These are phyloP conservation scores for Oryzias celebensis DNA, from an alignment of 2,113 vertebrate species.

Conservation along the genomic window DNA sequence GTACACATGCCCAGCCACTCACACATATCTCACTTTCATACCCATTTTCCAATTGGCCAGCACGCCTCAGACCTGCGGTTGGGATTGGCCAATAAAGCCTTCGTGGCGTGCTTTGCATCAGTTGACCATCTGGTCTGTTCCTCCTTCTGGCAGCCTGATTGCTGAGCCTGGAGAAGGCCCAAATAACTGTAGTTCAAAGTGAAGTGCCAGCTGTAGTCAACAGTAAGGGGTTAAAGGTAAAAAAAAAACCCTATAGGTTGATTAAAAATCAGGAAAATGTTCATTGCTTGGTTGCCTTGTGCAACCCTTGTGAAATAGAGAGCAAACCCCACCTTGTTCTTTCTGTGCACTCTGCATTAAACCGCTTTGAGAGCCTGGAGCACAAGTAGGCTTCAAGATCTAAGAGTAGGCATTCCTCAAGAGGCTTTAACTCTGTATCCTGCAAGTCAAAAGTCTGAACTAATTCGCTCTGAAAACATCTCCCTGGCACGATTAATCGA, in stretches of 20 bases:
- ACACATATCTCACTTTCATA: slow-evolving; percentile 36
- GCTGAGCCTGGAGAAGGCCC: slow-evolving; percentile 53
- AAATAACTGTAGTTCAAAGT: slow-evolving; percentile 42
- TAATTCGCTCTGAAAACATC: background rate
- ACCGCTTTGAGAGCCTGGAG: background rate
- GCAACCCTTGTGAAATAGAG: background rate
- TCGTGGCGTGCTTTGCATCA: slow-evolving; percentile 49
- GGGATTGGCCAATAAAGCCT: slow-evolving; percentile 59
- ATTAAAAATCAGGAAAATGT: slow-evolving; percentile 15
- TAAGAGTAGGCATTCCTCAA: slow-evolving; percentile 9
- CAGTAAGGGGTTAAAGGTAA: slow-evolving; percentile 49
- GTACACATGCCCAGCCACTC: slow-evolving; percentile 7
- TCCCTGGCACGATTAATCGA: background rate
- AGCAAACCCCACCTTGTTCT: slow-evolving; percentile 19
- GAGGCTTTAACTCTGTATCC: background rate
- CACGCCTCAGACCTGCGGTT: slow-evolving; percentile 42
- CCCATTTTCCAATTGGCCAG: slow-evolving; percentile 55
- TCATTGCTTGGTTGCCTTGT: background rate
- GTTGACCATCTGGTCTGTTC: slow-evolving; percentile 64
- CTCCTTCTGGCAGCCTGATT: slow-evolving; percentile 53
- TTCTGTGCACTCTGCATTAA: background rate
- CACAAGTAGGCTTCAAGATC: background rate
- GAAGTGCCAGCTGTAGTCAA: slow-evolving; percentile 56
- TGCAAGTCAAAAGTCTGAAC: background rate
- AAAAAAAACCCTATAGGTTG: slow-evolving; percentile 10